Percentiles rank a stretch among this genome's conserved stretches.
phyloP scores from a whole-genome alignment of 2,888 invertebrate genomes.

The Dermolepida albohirtum region DNA sequence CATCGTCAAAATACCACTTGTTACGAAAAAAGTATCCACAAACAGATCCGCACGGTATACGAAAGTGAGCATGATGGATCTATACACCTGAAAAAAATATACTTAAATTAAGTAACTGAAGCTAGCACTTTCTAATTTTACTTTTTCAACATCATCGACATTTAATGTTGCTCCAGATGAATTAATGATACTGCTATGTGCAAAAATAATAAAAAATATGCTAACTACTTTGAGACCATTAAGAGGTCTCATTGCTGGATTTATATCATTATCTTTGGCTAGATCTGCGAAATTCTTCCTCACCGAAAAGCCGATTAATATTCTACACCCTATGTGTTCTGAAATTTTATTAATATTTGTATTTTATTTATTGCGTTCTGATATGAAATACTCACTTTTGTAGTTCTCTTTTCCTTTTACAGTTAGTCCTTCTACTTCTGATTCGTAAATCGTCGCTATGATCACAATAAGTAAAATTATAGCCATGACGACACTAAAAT shows the following conservation, averaged over 20 bases:
- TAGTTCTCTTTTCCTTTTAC: conserved; percentile 50
- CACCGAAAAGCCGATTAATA: conserved; percentile 59
- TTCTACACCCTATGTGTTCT: conserved; percentile 51
- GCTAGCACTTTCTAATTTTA: conserved; percentile 54
- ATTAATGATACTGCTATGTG: conserved; percentile 69
- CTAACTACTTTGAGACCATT: conserved; percentile 71
- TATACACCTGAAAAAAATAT: conserved; percentile 59
- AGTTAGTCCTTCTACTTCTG: conserved; percentile 47
- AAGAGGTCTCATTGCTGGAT: conserved; percentile 67
- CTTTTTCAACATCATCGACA: conserved; percentile 69
- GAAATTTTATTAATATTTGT: conserved; percentile 43
- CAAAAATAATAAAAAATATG: conserved; percentile 70
- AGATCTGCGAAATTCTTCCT: conserved; percentile 62
- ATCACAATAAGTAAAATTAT: conserved; percentile 57
- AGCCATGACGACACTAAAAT: conserved; percentile 57
- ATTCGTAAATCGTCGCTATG: conserved; percentile 60
- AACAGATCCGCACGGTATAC: conserved; percentile 73
- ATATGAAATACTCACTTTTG: conserved; percentile 31
- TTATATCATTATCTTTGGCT: conserved; percentile 62
- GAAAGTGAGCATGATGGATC: conserved; percentile 62
- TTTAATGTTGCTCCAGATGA: conserved; percentile 70
- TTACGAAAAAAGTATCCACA: conserved; percentile 74
- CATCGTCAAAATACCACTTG: conserved; percentile 72
- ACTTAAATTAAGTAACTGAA: not conserved
- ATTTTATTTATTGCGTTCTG: not conserved